Percentiles rank a stretch among this genome's conserved stretches.
Evolutionary conservation across 2,797 vertebrate genomes (phyloP).

Genomic region (Lagocephalus sceleratus): DNA sequence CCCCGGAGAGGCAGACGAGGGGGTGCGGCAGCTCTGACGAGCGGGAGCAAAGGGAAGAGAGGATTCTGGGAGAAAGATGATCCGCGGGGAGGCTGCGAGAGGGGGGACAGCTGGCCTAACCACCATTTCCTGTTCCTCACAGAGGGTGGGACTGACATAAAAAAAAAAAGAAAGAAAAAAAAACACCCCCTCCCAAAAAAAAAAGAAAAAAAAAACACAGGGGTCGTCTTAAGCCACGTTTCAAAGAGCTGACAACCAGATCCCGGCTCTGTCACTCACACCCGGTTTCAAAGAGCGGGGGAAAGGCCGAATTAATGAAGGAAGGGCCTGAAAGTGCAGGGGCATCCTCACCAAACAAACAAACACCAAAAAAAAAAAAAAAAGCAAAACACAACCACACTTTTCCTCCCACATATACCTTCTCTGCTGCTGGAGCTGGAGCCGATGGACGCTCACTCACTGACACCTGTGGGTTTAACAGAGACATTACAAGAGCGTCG

Average conservation of each 20-base stretch:
- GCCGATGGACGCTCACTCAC: slow-evolving; percentile 59
- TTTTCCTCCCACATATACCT: slow-evolving; percentile 47
- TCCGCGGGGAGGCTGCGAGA: slow-evolving; percentile 59
- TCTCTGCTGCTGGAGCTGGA: slow-evolving; percentile 41
- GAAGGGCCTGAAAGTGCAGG: background rate
- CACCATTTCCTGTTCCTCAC: slow-evolving; percentile 62
- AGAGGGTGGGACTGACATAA: slow-evolving; percentile 36
- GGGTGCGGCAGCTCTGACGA: slow-evolving; percentile 45
- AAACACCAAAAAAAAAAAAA: background rate
- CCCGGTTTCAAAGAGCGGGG: slow-evolving; percentile 1
- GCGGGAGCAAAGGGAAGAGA: slow-evolving; percentile 24
- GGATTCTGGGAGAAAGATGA: slow-evolving; percentile 68
- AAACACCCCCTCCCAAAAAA: background rate
- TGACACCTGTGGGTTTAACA: slow-evolving; percentile 72
- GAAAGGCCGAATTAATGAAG: background rate
- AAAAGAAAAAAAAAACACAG: too few relatives aligned
- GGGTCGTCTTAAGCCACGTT: slow-evolving; percentile 18
- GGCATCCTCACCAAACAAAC: too few relatives aligned
- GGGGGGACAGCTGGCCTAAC: slow-evolving; percentile 72
- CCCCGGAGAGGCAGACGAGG: slow-evolving; percentile 46
- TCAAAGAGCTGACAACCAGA: slow-evolving; percentile 5
- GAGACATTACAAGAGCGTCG: slow-evolving; percentile 56
- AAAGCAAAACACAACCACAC: background rate
- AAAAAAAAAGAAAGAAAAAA: too few relatives aligned
- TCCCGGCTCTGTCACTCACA: background rate